Evolutionary conservation across 2,888 invertebrate genomes (phyloP).

Genomic region (Pimpla rufipes): DNA sequence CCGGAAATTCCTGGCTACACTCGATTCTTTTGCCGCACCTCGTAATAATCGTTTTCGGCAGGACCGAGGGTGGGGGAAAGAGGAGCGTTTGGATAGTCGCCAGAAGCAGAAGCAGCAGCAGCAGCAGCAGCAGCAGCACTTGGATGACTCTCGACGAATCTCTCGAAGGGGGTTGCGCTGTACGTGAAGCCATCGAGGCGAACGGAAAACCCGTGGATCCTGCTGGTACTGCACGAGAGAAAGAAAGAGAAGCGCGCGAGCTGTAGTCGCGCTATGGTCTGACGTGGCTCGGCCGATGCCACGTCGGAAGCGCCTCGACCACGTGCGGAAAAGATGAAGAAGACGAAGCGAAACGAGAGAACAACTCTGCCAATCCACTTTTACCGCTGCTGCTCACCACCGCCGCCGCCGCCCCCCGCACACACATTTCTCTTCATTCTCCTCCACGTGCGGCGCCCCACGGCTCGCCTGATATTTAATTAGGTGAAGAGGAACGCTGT

Average conservation of each 20-base stretch:
- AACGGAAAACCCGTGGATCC: conserved; percentile 4
- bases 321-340: conserved; percentile 55
- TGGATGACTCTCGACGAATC: conserved; percentile 51
- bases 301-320: conserved; percentile 41
- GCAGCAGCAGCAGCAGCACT: no score
- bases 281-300: conserved; percentile 50
- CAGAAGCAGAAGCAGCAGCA: no score
- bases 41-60: conserved; percentile 59
- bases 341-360: conserved; percentile 38
- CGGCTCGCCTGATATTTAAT: conserved; percentile 45
- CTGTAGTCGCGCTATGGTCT: conserved; percentile 19
- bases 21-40: conserved; percentile 52
- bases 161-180: conserved; percentile 33
- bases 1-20: conserved; percentile 61
- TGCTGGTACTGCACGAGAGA: neutral
- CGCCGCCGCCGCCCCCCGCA: conserved; percentile 9
- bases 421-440: conserved; percentile 7
- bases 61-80: neutral
- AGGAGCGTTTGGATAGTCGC: conserved; percentile 61
- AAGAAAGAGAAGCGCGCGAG: no score
- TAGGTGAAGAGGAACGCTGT: conserved; percentile 35
- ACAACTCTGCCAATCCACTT: conserved; percentile 57
- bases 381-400: conserved; percentile 41
- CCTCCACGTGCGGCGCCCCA: conserved; percentile 28
- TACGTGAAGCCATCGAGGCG: conserved; percentile 54